Percentiles rank a stretch among this genome's conserved stretches.
These are phyloP conservation scores for Scleropages formosus DNA, from an alignment of 2,797 vertebrate genomes.

Conservation along the genomic window DNA sequence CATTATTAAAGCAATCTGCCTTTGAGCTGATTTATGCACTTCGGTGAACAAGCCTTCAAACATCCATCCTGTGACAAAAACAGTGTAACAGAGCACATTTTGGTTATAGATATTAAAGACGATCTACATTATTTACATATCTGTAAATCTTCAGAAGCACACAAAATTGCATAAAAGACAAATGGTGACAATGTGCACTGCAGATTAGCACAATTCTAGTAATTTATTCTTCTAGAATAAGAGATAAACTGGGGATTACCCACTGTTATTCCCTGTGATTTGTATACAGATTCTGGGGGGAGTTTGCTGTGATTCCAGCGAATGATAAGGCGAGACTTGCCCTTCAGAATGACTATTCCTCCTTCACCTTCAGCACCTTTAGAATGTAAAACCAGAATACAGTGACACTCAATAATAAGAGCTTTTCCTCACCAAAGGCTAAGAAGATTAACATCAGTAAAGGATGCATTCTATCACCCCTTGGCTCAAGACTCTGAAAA, in stretches of 20 bases:
- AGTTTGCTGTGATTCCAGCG: background rate
- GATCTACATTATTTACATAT: background rate
- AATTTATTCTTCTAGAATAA: background rate
- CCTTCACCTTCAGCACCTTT: background rate
- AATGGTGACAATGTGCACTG: background rate
- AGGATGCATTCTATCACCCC: constrained; percentile 2
- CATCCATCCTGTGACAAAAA: background rate
- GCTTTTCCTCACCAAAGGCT: background rate
- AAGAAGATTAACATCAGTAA: background rate
- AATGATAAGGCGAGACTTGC: background rate
- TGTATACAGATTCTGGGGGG: background rate
- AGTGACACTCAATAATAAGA: background rate
- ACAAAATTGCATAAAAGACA: background rate
- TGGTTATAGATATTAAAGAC: too few species aligned
- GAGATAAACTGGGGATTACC: too few species aligned
- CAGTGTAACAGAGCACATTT: background rate
- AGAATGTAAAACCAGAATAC: constrained; percentile 13
- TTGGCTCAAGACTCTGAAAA: constrained; percentile 5
- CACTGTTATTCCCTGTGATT: background rate
- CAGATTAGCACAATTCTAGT: background rate
- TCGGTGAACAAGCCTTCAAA: constrained; percentile 1
- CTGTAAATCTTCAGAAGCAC: background rate
- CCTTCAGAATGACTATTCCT: background rate
- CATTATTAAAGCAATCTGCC: constrained; percentile 1
- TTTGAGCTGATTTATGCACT: background rate